Evolutionary conservation across 2,113 vertebrate species (phyloP), one percentile per base, ranked within the genome.

Genomic region (Pedionomus torquatus): DNA sequence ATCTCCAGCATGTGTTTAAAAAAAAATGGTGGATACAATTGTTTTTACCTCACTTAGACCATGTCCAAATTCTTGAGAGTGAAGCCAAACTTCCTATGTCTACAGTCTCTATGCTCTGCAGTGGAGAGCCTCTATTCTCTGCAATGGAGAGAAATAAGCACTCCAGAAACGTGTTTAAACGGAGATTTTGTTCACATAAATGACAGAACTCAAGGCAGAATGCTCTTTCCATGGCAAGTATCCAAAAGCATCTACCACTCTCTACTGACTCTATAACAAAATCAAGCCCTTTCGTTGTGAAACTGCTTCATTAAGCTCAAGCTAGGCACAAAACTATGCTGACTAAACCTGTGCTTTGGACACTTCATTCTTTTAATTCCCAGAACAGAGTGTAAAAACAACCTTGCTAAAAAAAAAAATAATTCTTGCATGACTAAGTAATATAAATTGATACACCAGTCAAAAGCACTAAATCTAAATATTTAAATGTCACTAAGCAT

Each of bases 301-400:
- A 71, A 28, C 5, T 16, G 31, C 24, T 61, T 74, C 54, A 57
- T 74, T 35, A 70, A 85, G n/a, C 43, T 75, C 74, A 57, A 78
- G 3, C 3, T 12, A 49, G 10, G 25, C 3, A 9, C n/a, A 66
- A 70, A 82, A 37, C 1, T 31, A 49, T 11, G n/a, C 0, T 0
- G 52, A 79, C n/a, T 68, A 92, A 85, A 76, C 28, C n/a, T 55
- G 31, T 16, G 52, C 3, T 3, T 64, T 51, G 66, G 68, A 65
- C 57, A 25, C 8, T 20, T 39, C 3, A 18, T 84, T 80, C 61
- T 90, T 92, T 75, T 76, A 74, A 90, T 87, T 37, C 11, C 52
- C 69, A 37, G 52, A 81, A 76, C 57, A 81, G 82, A 71, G 17
- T 49, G 51, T 39, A 41, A 89, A 89, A 43, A 49, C 31, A 94